Evolutionary conservation across 2,888 invertebrate genomes (phyloP), one percentile per base, ranked within the genome.

Genomic region (Anagyrus pseudococci): DNA sequence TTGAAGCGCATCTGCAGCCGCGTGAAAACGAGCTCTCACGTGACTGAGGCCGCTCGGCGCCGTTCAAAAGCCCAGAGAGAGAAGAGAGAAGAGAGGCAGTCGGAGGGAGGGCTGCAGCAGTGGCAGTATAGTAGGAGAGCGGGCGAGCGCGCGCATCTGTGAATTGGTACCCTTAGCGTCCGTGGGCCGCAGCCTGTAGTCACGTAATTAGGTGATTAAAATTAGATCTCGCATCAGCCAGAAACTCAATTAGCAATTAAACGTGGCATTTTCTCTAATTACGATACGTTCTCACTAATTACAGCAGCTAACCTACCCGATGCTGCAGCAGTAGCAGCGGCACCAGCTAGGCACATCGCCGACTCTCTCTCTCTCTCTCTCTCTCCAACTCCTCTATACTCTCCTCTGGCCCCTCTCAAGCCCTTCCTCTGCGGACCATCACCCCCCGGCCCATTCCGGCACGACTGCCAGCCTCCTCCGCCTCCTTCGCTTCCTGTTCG

Each of bases 201-300:
- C 83, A 83, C 82, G 83, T 84, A 84, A 84, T 84, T 84, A 84
- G 83, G 83, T 83, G 83, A 84, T 84, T 84, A 84, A 84, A 84
- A 84, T 84, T 84, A 83, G 83, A 83, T 84, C 83, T 83, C 82
- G 82, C 83, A 82, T 82, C 83, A 82, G 81, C 80, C 82, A 82
- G 83, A 83, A 83, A 83, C 83, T 84, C 84, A 84, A 84, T 84
- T 84, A 84, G 84, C 84, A 84, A 84, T 84, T 84, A 84, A 84
- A 84, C 83, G 83, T 83, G 81, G 83, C 83, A 84, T 84, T 84
- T 84, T 84, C 84, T 83, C 83, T 84, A 84, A 84, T 84, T 84
- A 83, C 83, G 82, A 83, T 83, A 83, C 81, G 82, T 83, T 82
- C 82, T 80, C 81, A 77, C 82, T 83, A 83, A 83, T 83, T 83